Percentiles rank a stretch among this genome's conserved stretches.
phyloP scores from a whole-genome alignment of 2,113 vertebrate species.

The Neomonachus schauinslandi region DNA sequence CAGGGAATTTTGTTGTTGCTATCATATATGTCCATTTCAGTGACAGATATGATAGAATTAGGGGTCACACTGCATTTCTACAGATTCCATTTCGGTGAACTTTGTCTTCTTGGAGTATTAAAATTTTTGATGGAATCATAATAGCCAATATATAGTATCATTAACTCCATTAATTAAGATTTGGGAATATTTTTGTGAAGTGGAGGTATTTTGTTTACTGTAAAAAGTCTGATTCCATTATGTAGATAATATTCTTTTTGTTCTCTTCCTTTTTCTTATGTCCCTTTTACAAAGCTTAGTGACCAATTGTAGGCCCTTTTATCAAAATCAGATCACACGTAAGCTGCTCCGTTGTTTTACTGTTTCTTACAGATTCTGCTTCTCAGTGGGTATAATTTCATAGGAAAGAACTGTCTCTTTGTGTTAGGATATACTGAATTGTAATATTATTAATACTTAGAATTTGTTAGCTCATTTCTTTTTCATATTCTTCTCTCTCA shows the following conservation, averaged over 20 bases:
- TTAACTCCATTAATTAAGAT: not conserved
- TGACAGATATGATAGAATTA: not conserved
- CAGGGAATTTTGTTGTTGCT: not conserved
- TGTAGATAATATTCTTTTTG: not conserved
- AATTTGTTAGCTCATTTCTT: not conserved
- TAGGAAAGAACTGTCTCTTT: not conserved
- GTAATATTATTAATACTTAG: not conserved
- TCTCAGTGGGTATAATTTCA: not conserved
- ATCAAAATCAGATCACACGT: not conserved
- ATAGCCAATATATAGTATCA: not conserved
- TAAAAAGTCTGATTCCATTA: not conserved
- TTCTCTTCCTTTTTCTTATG: slow-evolving; percentile 13
- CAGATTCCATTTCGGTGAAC: not conserved
- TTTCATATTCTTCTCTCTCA: not conserved
- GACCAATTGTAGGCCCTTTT: not conserved
- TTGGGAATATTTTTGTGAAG: slow-evolving; percentile 28
- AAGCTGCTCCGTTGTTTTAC: not conserved
- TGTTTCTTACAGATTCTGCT: not conserved
- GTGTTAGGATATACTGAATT: not conserved
- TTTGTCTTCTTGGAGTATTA: not conserved
- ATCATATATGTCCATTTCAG: not conserved
- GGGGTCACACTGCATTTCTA: not conserved
- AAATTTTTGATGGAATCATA: not conserved
- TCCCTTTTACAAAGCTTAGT: not conserved
- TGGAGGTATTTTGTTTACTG: not conserved